Conservation (phyloP, 2,113 vertebrate species). For the Brachypteracias leptosomus region DNA sequence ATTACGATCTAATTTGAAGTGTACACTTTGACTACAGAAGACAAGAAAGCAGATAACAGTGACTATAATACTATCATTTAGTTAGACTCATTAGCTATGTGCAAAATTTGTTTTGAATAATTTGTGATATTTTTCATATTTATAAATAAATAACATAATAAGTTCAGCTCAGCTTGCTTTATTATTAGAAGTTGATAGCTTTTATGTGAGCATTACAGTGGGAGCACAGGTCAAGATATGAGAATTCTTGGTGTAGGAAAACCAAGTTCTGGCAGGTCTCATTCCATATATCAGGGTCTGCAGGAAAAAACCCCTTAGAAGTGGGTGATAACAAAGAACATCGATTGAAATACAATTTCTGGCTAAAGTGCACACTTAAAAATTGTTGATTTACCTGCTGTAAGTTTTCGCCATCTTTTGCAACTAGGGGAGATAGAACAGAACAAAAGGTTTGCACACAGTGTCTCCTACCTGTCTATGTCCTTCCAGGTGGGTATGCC, state of each 20-base stretch:
- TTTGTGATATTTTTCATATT: background rate
- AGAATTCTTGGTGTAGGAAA: background rate
- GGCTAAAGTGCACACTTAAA: background rate
- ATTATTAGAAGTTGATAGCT: background rate
- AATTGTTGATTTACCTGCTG: background rate
- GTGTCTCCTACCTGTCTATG: background rate
- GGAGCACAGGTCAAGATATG: background rate
- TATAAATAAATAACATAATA: background rate
- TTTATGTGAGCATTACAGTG: background rate
- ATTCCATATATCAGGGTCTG: background rate
- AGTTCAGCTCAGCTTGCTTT: background rate
- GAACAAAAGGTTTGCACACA: background rate
- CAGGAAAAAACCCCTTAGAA: background rate
- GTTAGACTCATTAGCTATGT: background rate
- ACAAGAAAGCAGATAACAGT: background rate
- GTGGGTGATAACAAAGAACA: background rate
- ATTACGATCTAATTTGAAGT: background rate
- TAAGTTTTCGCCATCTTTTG: background rate
- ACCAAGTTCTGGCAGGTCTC: background rate
- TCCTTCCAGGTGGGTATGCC: background rate
- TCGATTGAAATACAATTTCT: background rate
- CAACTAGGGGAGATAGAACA: background rate
- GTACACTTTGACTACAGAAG: background rate
- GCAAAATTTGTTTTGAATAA: background rate
- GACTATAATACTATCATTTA: background rate